phyloP scores from a whole-genome alignment of 1,140 invertebrate species.

The Callitettix versicolor region DNA sequence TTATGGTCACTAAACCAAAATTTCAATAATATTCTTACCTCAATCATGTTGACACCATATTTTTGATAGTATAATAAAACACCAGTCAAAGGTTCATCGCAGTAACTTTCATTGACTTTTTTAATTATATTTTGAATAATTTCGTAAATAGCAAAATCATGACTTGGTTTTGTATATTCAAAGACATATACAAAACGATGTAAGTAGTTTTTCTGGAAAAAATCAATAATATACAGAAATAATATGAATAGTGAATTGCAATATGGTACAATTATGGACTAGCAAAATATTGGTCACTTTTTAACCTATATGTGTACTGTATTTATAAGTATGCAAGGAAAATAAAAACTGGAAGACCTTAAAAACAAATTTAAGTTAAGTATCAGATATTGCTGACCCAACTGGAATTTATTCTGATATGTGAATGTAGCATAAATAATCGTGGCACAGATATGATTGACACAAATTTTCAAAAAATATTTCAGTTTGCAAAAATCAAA shows the following conservation, averaged over 20 bases:
- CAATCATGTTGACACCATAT: constrained; percentile 11
- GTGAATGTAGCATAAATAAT: too few species aligned
- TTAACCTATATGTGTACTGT: not conserved
- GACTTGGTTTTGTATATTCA: constrained; percentile 3
- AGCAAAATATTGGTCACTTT: too few species aligned
- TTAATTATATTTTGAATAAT: not conserved
- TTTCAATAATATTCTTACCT: too few species aligned
- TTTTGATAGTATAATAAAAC: not conserved
- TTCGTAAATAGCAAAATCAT: not conserved
- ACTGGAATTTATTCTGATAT: too few species aligned
- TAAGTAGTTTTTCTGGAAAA: constrained; percentile 5
- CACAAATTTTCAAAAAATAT: too few species aligned
- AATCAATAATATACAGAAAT: too few species aligned
- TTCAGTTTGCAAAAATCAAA: too few species aligned
- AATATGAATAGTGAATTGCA: too few species aligned
- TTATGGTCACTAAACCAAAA: too few species aligned
- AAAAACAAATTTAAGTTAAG: not conserved
- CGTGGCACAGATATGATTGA: too few species aligned
- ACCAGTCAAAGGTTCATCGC: constrained; percentile 1
- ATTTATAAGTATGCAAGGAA: not conserved
- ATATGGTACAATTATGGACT: too few species aligned
- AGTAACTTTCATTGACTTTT: not conserved
- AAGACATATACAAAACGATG: constrained; percentile 5
- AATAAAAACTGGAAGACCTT: not conserved
- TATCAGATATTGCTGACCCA: not conserved